Base-by-base conservation (phyloP, 2,888 invertebrate genomes). In the Odontothrips loti region DNA sequence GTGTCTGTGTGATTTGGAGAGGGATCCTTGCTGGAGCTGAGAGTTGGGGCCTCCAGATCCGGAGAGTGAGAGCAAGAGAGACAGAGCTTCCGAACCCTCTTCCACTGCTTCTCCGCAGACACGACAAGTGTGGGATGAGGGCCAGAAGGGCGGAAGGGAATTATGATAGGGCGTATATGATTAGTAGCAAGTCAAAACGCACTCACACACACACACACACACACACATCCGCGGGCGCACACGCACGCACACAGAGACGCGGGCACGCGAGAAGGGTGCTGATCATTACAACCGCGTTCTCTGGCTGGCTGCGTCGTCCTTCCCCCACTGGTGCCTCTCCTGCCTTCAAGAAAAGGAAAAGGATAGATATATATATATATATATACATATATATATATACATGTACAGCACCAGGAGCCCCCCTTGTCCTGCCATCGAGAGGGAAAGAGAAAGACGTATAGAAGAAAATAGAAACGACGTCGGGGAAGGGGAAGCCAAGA, bases 131-230 rank as follows among this genome's bases (percentile, higher is more conserved):
- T 58, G 58, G n/a, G 58, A n/a, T 17, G 51, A 51, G 20, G 51
- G 51, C 15, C 4, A 58, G 58, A 15, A 58, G 58, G 58, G 0
- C n/a, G 17, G 58, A n/a, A 58, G 58, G 58, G 58, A 58, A 58
- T 58, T 58, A 58, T 17, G 58, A 58, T 58, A n/a, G 58, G 58
- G 58, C 68, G 68, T 68, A 23, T 68, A 23, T 68, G 68, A 68
- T 68, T 68, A 68, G 68, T 68, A 23, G 68, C 68, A 23, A 68
- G 68, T 68, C 68, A 23, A 68, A 68, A 68, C 68, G 27, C 68
- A 75, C 68, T 23, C 68, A 1, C 6, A 27, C 68, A 9, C 27
- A 9, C 27, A 1, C 68, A 8, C 27, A 10, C 68, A 8, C 68
- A 27, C 68, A 3, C 58, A 15, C 58, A 15, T 1, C 0, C 51